These are phyloP conservation scores for Uria lomvia DNA, from an alignment of 2,113 vertebrate species.

Conservation along the genomic window DNA sequence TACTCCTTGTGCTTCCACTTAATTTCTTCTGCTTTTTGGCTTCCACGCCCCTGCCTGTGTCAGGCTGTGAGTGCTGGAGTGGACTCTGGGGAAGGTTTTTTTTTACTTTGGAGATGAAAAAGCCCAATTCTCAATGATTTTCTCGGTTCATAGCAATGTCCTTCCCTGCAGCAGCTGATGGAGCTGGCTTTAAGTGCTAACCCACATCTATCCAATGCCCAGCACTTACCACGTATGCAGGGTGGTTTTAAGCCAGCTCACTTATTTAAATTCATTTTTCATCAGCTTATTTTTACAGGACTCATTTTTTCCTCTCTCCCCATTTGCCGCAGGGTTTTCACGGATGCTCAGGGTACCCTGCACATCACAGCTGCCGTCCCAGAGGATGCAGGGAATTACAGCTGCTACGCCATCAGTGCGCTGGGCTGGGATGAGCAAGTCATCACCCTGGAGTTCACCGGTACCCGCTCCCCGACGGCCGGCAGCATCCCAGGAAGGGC, in stretches of 20 bases:
- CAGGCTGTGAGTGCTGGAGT: background rate
- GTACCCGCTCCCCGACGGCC: background rate
- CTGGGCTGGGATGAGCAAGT: slow-evolving; percentile 76
- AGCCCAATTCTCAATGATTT: background rate
- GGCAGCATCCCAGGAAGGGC: background rate
- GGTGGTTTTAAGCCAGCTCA: background rate
- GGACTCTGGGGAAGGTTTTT: background rate
- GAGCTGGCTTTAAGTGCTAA: background rate
- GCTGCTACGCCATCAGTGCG: slow-evolving; percentile 80
- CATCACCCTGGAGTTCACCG: slow-evolving; percentile 55
- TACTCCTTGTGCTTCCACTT: background rate
- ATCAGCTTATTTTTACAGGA: background rate
- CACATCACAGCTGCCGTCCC: slow-evolving; percentile 77
- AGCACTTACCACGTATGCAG: fast-evolving
- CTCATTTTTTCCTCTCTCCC: background rate
- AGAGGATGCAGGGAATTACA: slow-evolving; percentile 92
- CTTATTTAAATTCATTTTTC: background rate
- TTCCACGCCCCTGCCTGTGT: background rate
- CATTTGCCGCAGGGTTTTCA: slow-evolving; percentile 53
- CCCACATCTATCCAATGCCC: background rate
- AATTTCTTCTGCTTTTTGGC: background rate
- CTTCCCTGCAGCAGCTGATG: background rate
- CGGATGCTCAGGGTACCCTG: slow-evolving; percentile 73
- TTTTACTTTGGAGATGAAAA: background rate
- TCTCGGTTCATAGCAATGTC: background rate